Evolutionary conservation across 2,888 invertebrate species (phyloP).

Genomic region (Pycnomerus fuliginosus): DNA sequence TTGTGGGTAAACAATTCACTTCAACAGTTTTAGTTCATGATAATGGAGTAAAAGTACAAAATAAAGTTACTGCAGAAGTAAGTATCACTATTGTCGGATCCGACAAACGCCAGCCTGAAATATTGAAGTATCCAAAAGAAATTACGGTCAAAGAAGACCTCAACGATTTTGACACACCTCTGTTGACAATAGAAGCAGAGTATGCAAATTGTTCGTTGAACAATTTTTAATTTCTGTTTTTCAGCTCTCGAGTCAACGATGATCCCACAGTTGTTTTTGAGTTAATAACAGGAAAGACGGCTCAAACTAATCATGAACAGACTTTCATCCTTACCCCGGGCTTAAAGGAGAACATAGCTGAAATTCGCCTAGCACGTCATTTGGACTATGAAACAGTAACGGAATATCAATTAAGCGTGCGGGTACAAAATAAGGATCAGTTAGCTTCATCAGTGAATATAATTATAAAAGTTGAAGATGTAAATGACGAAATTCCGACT

Average conservation of each 20-base stretch:
- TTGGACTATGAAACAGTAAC: slow-evolving; percentile 84
- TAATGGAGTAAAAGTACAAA: slow-evolving; percentile 65
- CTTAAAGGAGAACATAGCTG: slow-evolving; percentile 68
- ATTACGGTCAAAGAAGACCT: slow-evolving; percentile 74
- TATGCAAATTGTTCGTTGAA: no score
- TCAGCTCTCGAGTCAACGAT: no score
- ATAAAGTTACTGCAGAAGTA: slow-evolving; percentile 72
- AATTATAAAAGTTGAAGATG: slow-evolving; percentile 78
- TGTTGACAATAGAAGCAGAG: slow-evolving; percentile 64
- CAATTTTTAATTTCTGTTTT: no score
- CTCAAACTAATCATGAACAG: slow-evolving; percentile 81
- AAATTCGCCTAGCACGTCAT: slow-evolving; percentile 72
- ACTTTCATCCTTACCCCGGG: slow-evolving; percentile 66
- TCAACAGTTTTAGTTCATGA: slow-evolving; percentile 78
- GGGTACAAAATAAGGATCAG: slow-evolving; percentile 78
- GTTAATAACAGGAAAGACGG: slow-evolving; percentile 77
- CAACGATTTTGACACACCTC: slow-evolving; percentile 59
- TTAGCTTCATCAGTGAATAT: slow-evolving; percentile 78
- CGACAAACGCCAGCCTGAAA: slow-evolving; percentile 81
- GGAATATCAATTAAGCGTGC: slow-evolving; percentile 79
- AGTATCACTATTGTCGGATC: slow-evolving; percentile 84
- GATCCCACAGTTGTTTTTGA: slow-evolving; percentile 78
- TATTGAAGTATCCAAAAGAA: slow-evolving; percentile 61
- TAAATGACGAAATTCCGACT: slow-evolving; percentile 87
- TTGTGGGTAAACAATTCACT: slow-evolving; percentile 67